Evolutionary conservation across 2,888 invertebrate species (phyloP), one percentile per base, ranked within the genome.

Genomic region (Ferrisia virgata): DNA sequence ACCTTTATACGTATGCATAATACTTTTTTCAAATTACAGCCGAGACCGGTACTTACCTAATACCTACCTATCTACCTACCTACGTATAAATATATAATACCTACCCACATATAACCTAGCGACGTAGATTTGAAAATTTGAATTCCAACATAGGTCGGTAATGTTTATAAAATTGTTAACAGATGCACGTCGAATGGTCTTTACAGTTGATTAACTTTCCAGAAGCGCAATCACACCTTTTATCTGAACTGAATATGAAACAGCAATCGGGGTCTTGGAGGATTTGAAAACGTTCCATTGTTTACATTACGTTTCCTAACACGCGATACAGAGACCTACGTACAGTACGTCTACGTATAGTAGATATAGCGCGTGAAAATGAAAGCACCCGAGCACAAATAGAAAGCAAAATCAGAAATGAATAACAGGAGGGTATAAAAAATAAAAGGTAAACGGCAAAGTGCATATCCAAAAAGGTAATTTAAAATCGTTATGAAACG

Each of bases 141-240:
- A 64, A 64, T 64, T 28, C 13, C 25, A 11, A 64, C 58, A 28
- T 64, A 25, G 25, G 58, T 28, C 9, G 28, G 58, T 64, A 64
- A 64, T 64, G 58, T 64, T 64, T 22, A 64, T 64, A 64, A 64
- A 64, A 64, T 64, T 64, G 58, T 64, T 64, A 64, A 64, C 58
- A 64, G 58, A 72, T 72, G 33, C 72, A 33, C 72, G 72, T 72
- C 72, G 33, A 33, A 33, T 33, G 72, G 25, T 72, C 33, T 33
- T 72, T 72, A 2, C 72, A 72, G 33, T 72, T 72, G 72, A 72
- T 72, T 72, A 72, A 33, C 25, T 72, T 72, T 72, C 72, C 33
- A 33, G 33, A 33, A 72, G 72, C 72, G 72, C 33, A 72, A 72
- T 72, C 72, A 33, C 33, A 33, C 72, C 33, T 72, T 72, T 72